Evolutionary conservation across 1,140 invertebrate species (phyloP), one percentile per base, ranked within the genome.

Genomic region (Nomia melanderi): DNA sequence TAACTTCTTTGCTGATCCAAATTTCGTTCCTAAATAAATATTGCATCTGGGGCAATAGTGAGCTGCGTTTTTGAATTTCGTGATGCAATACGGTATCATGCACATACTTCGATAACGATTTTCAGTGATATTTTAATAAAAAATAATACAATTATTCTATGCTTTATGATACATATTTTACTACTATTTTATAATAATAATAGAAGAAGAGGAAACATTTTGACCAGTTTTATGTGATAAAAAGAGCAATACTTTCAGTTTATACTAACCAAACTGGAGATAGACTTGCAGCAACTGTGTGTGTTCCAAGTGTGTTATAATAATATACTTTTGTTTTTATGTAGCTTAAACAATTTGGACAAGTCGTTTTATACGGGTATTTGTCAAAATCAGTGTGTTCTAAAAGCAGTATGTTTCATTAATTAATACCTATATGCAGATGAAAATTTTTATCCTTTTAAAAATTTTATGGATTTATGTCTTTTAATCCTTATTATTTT

Each of bases 1-100:
- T 47, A 69, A 14, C 4, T 44, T 23, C 27, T 7, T 63, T 29
- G 39, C 60, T 11, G 31, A 20, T 47, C 41, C 70, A 8, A 64
- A 77, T 41, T 79, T 79, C 1, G 36, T 65, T 2, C 78, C 74
- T 25, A 79, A 63, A 56, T 62, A 79, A 67, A 77, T 79, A 14
- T 77, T 56, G 31, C 75, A 77, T 23, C 12, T 25, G 0, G 70
- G 80, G 7, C 80, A 79, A 56, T 62, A 75, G 33, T 76, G 77
- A 0, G 66, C 33, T 11, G 41, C 44, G 53, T 78, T 41, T 56
- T 67, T 81, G n/a, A 59, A 79, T 12, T 11, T 25, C 6, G 25
- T 41, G 0, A 6, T 50, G 6, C 4, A n/a, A 44, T 79, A 79
- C 2, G 78, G 78, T 36, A 79, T 9, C 11, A 57, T 33, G 33